These are phyloP conservation scores for Isurus oxyrinchus DNA, from an alignment of 2,113 vertebrate genomes.

Conservation along the genomic window DNA sequence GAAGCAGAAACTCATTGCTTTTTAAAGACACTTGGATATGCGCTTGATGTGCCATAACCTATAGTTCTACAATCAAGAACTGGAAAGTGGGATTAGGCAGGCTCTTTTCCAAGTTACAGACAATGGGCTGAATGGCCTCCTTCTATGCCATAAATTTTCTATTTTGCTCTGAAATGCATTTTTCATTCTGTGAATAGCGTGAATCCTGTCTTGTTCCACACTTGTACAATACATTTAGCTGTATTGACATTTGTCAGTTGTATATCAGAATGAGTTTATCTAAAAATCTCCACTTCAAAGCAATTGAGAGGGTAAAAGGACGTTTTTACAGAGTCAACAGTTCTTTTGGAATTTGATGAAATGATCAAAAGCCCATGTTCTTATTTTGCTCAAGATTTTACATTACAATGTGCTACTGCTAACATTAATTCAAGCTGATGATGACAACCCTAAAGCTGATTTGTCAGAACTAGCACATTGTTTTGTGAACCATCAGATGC, in stretches of 20 bases:
- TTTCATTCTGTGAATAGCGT: not conserved
- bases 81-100: too few relatives aligned
- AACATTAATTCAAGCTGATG: not conserved
- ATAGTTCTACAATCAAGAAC: too few relatives aligned
- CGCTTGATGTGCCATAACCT: too few relatives aligned
- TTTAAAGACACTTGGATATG: too few relatives aligned
- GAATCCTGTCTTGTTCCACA: not conserved
- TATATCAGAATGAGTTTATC: not conserved
- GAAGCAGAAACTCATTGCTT: too few relatives aligned
- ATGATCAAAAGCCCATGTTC: not conserved
- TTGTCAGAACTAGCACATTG: not conserved
- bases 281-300: slow-evolving; percentile 13
- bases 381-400: not conserved
- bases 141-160: too few relatives aligned
- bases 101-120: too few relatives aligned
- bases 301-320: not conserved
- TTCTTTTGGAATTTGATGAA: slow-evolving; percentile 11
- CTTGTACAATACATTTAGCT: not conserved
- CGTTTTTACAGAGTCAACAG: not conserved
- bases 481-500: not conserved
- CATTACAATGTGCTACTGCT: not conserved
- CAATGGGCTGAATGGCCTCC: too few relatives aligned
- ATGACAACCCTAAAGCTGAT: not conserved
- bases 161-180: not conserved
- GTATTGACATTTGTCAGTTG: slow-evolving; percentile 16